Evolutionary conservation across 1,140 invertebrate genomes (phyloP).

Genomic region (Cotesia chilonis): DNA sequence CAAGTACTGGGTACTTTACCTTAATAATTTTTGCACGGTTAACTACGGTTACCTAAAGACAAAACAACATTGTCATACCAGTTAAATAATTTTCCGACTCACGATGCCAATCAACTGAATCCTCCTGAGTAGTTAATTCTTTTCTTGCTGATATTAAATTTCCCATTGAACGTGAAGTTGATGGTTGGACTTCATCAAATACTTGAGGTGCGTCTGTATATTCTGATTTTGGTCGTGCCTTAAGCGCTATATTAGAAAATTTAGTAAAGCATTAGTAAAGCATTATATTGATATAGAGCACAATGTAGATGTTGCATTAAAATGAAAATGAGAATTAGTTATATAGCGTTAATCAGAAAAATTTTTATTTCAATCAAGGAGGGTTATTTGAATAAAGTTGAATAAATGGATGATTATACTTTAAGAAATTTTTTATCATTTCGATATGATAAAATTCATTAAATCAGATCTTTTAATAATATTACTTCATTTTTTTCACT

Average conservation of each 20-base stretch:
- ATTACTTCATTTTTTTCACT: too few relatives aligned
- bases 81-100: constrained; percentile 49
- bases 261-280: constrained; percentile 65
- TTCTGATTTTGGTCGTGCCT: constrained; percentile 62
- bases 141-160: constrained; percentile 59
- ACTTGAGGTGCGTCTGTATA: constrained; percentile 56
- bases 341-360: too few relatives aligned
- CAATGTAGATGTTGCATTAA: not conserved
- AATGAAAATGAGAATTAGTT: not conserved
- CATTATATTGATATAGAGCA: constrained; percentile 22
- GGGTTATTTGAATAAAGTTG: too few relatives aligned
- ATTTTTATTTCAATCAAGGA: too few relatives aligned
- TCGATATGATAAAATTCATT: too few relatives aligned
- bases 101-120: constrained; percentile 47
- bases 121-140: constrained; percentile 45
- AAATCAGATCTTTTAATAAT: too few relatives aligned
- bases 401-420: too few relatives aligned
- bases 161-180: constrained; percentile 62
- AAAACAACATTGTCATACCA: constrained; percentile 57
- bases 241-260: constrained; percentile 60
- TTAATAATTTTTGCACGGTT: too few relatives aligned
- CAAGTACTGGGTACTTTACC: too few relatives aligned
- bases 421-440: too few relatives aligned
- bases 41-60: too few relatives aligned
- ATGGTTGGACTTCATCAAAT: constrained; percentile 50